Evolutionary conservation across 1,140 invertebrate genomes (phyloP).

Genomic region (Onthophagus taurus): DNA sequence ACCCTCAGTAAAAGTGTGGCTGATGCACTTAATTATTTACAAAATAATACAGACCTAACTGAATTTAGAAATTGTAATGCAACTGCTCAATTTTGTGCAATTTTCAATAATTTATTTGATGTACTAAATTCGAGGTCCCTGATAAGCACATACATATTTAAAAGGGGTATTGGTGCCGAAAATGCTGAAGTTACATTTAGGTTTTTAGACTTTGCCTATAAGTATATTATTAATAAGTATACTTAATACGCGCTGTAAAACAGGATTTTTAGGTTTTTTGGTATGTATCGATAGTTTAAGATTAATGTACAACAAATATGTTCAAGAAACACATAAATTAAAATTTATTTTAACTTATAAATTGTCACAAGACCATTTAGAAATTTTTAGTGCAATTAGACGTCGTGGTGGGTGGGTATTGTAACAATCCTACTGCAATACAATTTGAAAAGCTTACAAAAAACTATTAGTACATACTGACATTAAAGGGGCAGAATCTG

Average conservation of each 20-base stretch:
- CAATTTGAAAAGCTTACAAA: slow-evolving; percentile 20
- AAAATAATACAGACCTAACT: slow-evolving; percentile 10
- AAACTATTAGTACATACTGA: slow-evolving; percentile 12
- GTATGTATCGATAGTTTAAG: slow-evolving; percentile 23
- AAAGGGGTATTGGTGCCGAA: slow-evolving; percentile 13
- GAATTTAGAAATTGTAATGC: slow-evolving; percentile 19
- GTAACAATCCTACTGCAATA: slow-evolving; percentile 19
- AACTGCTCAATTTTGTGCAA: slow-evolving; percentile 25
- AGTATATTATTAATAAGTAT: slow-evolving; percentile 17
- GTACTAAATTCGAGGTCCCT: no score
- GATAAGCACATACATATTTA: slow-evolving; percentile 18
- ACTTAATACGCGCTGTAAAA: slow-evolving; percentile 18
- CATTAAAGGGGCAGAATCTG: slow-evolving; percentile 9
- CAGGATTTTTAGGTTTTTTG: slow-evolving; percentile 30
- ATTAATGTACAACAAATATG: slow-evolving; percentile 27
- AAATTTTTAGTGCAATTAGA: slow-evolving; percentile 18
- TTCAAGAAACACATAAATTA: no score
- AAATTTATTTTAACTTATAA: no score
- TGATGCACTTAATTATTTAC: slow-evolving; percentile 19
- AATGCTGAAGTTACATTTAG: slow-evolving; percentile 17
- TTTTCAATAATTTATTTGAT: slow-evolving; percentile 28
- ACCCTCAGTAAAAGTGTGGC: slow-evolving; percentile 25
- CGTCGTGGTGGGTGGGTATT: slow-evolving; percentile 16
- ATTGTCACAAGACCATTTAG: slow-evolving; percentile 19
- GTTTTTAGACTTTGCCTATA: slow-evolving; percentile 11